Conservation (phyloP, 2,113 vertebrate species). For the Sterrhoptilus dennistouni region DNA sequence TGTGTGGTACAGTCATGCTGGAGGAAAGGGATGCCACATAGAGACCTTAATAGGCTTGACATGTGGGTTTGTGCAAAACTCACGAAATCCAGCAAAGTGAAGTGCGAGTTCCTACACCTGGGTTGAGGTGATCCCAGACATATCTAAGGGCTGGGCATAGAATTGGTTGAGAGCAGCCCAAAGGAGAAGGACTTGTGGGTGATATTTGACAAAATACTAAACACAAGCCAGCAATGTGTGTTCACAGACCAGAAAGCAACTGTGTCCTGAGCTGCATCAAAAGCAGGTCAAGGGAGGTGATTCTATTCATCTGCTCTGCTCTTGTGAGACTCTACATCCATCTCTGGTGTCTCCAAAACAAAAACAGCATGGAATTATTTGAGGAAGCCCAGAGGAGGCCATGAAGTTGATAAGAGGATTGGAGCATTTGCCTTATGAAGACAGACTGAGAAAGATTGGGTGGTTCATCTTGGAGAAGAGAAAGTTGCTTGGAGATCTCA, state of each 20-base stretch:
- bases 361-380: background rate
- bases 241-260: background rate
- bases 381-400: background rate
- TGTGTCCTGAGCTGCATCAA: background rate
- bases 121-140: accelerated
- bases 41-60: background rate
- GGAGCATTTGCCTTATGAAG: background rate
- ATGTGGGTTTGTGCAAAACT: background rate
- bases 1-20: background rate
- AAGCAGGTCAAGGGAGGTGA: background rate
- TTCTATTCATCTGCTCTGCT: background rate
- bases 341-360: background rate
- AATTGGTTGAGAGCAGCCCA: no score
- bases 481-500: background rate
- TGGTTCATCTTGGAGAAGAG: background rate
- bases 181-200: accelerated
- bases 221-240: background rate
- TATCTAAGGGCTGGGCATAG: background rate
- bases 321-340: background rate
- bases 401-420: background rate
- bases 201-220: background rate
- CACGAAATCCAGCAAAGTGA: background rate
- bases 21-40: background rate
- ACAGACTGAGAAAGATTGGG: background rate
- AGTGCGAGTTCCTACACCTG: background rate